These are phyloP conservation scores for Thunnus maccoyii DNA, from an alignment of 2,113 vertebrate species.

Conservation along the genomic window DNA sequence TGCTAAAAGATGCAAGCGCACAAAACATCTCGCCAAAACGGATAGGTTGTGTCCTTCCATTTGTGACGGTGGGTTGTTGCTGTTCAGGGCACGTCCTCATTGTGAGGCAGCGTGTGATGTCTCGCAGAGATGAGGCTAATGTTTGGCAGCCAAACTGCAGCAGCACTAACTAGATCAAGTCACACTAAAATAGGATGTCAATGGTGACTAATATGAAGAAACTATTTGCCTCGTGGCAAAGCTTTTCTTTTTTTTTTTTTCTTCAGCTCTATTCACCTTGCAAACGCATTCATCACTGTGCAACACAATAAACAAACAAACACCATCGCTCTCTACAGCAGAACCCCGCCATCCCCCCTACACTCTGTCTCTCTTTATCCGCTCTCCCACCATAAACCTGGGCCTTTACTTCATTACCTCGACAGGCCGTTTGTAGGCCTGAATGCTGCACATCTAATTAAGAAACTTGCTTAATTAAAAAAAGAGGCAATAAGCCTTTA, in stretches of 20 bases:
- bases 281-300: constrained; percentile 63
- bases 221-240: constrained; percentile 63
- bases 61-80: constrained; percentile 60
- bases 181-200: constrained; percentile 67
- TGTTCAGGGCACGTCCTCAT: constrained; percentile 76
- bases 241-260: constrained; percentile 15
- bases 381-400: constrained; percentile 61
- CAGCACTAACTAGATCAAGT: constrained; percentile 65
- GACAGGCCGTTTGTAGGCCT: constrained; percentile 69
- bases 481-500: constrained; percentile 79
- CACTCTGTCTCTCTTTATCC: constrained; percentile 44
- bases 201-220: constrained; percentile 73
- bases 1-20: constrained; percentile 75
- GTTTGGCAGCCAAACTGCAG: constrained; percentile 65
- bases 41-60: constrained; percentile 66
- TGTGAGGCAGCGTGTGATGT: constrained; percentile 55
- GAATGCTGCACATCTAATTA: constrained; percentile 79
- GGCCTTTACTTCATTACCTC: constrained; percentile 74
- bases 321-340: constrained; percentile 65
- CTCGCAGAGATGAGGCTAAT: constrained; percentile 63
- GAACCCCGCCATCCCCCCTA: constrained; percentile 17
- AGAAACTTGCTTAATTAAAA: constrained; percentile 84
- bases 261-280: constrained; percentile 19
- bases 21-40: constrained; percentile 62
- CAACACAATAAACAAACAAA: constrained; percentile 59